Conservation (phyloP, 37 sponge, comb jelly and placozoan species). For the Haliclona indistincta region DNA sequence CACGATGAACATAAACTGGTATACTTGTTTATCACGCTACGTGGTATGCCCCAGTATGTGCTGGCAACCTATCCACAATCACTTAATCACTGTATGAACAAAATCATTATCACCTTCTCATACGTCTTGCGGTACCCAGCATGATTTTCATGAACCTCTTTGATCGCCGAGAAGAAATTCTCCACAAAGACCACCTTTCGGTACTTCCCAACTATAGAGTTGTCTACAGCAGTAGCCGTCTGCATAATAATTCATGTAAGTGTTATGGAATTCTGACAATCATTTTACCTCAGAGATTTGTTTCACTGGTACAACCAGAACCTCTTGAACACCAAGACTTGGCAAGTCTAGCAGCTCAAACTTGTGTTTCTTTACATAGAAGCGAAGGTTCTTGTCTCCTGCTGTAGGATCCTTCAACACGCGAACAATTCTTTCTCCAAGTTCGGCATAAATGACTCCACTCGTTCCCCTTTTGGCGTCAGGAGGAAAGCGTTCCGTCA, state of each 20-base stretch:
- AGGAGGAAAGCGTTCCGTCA: not conserved
- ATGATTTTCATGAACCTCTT: slow-evolving; percentile 20
- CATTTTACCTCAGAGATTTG: not conserved
- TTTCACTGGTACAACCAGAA: not conserved
- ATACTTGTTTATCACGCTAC: not conserved
- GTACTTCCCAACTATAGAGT: slow-evolving; percentile 11
- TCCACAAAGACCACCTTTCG: slow-evolving; percentile 26
- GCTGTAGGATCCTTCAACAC: not conserved
- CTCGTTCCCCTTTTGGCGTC: not conserved
- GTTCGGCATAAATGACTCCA: not conserved
- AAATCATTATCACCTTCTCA: not conserved
- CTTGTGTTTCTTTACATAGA: not conserved
- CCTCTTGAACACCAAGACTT: not conserved
- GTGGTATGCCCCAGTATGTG: not conserved
- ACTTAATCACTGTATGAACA: no score
- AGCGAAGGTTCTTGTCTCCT: not conserved
- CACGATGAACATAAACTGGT: not conserved
- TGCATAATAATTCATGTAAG: no score
- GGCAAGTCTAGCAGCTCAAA: not conserved
- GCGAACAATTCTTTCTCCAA: not conserved
- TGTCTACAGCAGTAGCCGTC: no score
- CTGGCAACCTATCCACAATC: not conserved
- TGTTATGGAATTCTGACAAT: no score
- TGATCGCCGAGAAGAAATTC: slow-evolving; percentile 2
- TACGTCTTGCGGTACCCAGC: slow-evolving; percentile 32